Evolutionary conservation across 2,113 vertebrate species (phyloP).

Genomic region (Trochalopteron elliotii): DNA sequence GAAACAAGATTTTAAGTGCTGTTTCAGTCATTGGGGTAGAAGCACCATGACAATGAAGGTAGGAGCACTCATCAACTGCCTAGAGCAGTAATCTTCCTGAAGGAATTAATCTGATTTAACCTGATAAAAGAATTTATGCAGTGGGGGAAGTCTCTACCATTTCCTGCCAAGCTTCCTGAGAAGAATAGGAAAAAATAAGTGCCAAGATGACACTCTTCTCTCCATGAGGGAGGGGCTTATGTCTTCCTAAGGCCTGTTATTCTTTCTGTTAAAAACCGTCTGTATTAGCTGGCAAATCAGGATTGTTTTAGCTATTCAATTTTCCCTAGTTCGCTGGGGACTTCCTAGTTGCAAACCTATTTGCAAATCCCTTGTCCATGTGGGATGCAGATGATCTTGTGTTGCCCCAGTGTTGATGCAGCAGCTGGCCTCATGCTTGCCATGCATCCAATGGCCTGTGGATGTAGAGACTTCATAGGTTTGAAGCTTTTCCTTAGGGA

Average conservation of each 20-base stretch:
- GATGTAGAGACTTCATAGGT: not conserved
- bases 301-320: not conserved
- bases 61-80: not conserved
- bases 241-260: not conserved
- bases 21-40: not conserved
- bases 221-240: not conserved
- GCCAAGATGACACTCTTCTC: not conserved
- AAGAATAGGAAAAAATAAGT: not conserved
- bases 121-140: not conserved
- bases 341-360: not conserved
- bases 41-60: not conserved
- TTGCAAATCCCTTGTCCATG: not conserved
- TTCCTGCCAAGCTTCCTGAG: not conserved
- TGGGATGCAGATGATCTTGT: not conserved
- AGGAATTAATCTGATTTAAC: not conserved
- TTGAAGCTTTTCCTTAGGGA: not conserved
- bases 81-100: not conserved
- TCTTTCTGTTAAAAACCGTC: not conserved
- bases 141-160: not conserved
- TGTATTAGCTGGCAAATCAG: not conserved
- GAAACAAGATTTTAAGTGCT: not conserved
- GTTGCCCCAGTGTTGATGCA: not conserved
- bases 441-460: not conserved
- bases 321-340: not conserved
- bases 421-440: fast-evolving